Base-by-base conservation (phyloP, 2,797 vertebrate species). In the Pseudochromis fuscus region DNA sequence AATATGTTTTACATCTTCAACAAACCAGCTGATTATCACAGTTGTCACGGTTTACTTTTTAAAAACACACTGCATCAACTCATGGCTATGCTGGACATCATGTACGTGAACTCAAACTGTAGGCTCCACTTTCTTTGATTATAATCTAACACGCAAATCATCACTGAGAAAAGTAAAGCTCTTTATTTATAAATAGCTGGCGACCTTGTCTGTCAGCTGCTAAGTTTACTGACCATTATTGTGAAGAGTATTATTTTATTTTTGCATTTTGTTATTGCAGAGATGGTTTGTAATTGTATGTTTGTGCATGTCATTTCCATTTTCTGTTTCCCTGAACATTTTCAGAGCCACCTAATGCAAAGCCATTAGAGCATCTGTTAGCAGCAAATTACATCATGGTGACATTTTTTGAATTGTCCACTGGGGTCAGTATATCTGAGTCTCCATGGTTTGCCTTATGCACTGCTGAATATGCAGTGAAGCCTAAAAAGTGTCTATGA, bases 311-410 rank as follows among this genome's bases (percentile, higher is more conserved):
- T 7, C 40, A 50, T 58, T 67, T 68, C 64, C 4, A 28, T 7
- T 19, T 42, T 42, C 52, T 57, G 24, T 67, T 60, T 59, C 28
- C 42, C 23, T 24, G 44, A 16, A 60, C 56, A 66, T 50, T 56
- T 66, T 55, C 19, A 2, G 44, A 66, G 38, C n/a, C 5, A 27
- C 75, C 70, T 63, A 55, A 65, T 57, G 64, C n/a, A 62, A 70
- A 73, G 11, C 37, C 28, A 75, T 60, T 78, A 65, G 68, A 59
- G 23, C 49, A 57, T n/a, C 44, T 37, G 8, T 53, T 64, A 11
- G 2, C 52, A 70, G 64, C 25, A 70, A 62, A 75, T 60, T 28
- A 64, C 52, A 73, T 78, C 46, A 65, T 38, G 21, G 44, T 60
- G 72, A 46, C 25, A 66, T 82, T n/a, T 66, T 51, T 51, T 44